Evolutionary conservation across 2,113 vertebrate species (phyloP).

Genomic region (Saccopteryx bilineata): DNA sequence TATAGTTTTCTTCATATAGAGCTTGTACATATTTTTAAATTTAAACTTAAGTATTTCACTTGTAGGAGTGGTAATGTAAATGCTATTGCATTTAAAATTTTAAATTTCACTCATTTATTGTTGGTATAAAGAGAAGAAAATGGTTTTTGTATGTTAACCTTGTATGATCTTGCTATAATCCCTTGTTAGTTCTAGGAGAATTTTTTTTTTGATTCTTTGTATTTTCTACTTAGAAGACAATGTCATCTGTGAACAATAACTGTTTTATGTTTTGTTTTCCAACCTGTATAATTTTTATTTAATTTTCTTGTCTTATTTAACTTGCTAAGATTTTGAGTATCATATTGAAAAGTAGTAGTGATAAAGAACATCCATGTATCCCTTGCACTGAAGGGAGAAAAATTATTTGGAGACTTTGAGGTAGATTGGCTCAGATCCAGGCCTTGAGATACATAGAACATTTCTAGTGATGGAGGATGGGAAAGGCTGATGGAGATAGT

Average conservation of each 20-base stretch:
- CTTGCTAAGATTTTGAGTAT: neutral
- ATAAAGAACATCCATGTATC: neutral
- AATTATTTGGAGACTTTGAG: neutral
- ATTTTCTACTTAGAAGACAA: neutral
- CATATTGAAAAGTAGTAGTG: neutral
- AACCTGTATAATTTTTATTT: neutral
- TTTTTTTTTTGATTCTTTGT: neutral
- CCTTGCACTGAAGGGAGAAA: neutral
- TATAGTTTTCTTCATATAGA: neutral
- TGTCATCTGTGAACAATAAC: neutral
- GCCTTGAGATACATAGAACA: neutral
- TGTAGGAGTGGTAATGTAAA: neutral
- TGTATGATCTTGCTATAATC: neutral
- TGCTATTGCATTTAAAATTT: neutral
- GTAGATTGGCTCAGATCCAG: neutral
- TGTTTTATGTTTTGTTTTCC: neutral
- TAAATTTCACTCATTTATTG: neutral
- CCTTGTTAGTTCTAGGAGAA: neutral
- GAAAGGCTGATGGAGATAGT: neutral
- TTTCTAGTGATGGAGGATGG: neutral
- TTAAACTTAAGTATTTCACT: neutral
- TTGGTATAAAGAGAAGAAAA: neutral
- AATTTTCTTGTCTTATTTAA: neutral
- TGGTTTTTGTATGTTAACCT: constrained; percentile 13
- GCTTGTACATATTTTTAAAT: neutral